Evolutionary conservation across 1,140 invertebrate genomes (phyloP).

Genomic region (Delia radicum): DNA sequence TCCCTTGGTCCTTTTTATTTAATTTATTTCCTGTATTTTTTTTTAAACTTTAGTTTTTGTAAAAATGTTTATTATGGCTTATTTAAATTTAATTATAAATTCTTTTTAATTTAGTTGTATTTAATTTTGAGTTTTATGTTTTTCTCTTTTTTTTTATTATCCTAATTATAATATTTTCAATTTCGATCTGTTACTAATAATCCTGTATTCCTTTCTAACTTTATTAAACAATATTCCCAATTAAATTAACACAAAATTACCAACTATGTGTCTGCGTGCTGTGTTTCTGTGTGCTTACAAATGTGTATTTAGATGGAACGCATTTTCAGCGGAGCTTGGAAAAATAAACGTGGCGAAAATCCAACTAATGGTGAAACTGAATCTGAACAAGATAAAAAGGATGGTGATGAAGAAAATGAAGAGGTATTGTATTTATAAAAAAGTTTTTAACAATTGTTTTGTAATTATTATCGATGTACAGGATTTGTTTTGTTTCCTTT

Average conservation of each 20-base stretch:
- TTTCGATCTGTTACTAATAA: no score
- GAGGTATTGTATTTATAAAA: constrained; percentile 1
- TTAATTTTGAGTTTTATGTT: not conserved
- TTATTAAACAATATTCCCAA: not conserved
- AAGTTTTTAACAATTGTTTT: no score
- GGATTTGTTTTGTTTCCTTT: no score
- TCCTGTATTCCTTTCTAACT: not conserved
- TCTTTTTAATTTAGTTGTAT: not conserved
- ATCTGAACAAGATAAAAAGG: constrained; percentile 32
- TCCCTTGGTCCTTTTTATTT: no score
- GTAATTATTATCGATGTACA: no score
- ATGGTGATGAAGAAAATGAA: constrained; percentile 41
- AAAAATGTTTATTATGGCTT: no score
- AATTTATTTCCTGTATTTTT: not conserved
- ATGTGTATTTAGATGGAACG: constrained; percentile 74
- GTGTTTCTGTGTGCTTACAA: no score
- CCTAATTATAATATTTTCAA: not conserved
- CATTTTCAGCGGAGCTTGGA: constrained; percentile 86
- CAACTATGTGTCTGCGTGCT: not conserved
- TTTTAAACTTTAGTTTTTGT: no score
- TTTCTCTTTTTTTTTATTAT: not conserved
- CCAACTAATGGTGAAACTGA: not conserved
- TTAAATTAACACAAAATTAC: not conserved
- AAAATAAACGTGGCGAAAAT: constrained; percentile 68
- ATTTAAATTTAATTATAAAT: not conserved